Evolutionary conservation across 2,888 invertebrate species (phyloP).

Genomic region (Trilocha varians): DNA sequence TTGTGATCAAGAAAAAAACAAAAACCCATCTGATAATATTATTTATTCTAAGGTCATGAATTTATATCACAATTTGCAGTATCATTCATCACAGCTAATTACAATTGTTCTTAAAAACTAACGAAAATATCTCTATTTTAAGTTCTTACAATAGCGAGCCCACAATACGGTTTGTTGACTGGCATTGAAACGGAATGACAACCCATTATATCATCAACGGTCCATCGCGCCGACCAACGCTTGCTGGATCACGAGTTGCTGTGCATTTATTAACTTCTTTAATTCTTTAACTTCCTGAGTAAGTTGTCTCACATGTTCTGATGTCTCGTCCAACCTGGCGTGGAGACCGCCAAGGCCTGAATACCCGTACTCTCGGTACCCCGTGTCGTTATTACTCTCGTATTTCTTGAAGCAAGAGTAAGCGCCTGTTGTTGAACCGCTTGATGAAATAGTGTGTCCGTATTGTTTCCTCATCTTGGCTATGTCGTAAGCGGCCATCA

Average conservation of each 20-base stretch:
- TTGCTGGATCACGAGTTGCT: slow-evolving; percentile 67
- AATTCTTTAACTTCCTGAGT: slow-evolving; percentile 80
- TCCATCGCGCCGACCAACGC: slow-evolving; percentile 59
- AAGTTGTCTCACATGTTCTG: slow-evolving; percentile 77
- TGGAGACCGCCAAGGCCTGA: slow-evolving; percentile 75
- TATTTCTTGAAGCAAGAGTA: slow-evolving; percentile 78
- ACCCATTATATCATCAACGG: slow-evolving; percentile 64
- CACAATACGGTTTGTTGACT: slow-evolving; percentile 64
- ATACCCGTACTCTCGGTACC: slow-evolving; percentile 69
- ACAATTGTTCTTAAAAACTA: slow-evolving; percentile 13
- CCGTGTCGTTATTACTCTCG: slow-evolving; percentile 73
- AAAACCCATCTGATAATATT: no score
- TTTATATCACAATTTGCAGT: no score
- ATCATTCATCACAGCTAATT: no score
- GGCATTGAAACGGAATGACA: slow-evolving; percentile 67
- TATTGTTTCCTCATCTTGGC: slow-evolving; percentile 82
- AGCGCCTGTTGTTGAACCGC: slow-evolving; percentile 75
- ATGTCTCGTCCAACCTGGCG: slow-evolving; percentile 78
- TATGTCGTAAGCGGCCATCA: slow-evolving; percentile 86
- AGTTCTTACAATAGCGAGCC: slow-evolving; percentile 44
- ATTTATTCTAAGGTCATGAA: no score
- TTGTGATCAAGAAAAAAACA: no score
- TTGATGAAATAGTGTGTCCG: slow-evolving; percentile 78
- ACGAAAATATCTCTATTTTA: slow-evolving; percentile 50
- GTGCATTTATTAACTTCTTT: slow-evolving; percentile 70